These are phyloP conservation scores for Phacellophora camtschatica DNA, from an alignment of 30 jellyfish, hydroid and myxozoan genomes.

Conservation along the genomic window DNA sequence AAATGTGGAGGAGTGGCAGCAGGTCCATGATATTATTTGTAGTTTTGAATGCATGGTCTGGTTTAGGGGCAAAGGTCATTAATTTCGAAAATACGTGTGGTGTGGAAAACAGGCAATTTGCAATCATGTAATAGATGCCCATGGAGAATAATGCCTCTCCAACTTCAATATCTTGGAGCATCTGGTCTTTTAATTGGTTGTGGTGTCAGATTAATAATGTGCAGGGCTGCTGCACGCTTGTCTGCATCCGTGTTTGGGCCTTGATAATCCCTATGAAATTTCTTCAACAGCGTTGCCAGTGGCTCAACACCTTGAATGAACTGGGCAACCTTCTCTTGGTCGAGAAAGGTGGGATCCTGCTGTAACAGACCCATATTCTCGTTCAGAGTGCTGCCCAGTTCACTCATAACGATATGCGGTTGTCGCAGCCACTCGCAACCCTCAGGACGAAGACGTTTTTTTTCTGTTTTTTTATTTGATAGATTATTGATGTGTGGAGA, in stretches of 20 bases:
- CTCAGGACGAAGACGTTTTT: background rate
- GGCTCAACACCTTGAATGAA: background rate
- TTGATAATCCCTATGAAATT: no score
- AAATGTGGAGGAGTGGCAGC: background rate
- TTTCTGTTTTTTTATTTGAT: no score
- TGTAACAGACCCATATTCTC: background rate
- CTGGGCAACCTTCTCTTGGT: background rate
- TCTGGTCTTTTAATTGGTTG: background rate
- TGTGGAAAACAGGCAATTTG: background rate
- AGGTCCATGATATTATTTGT: background rate
- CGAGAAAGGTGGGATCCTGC: background rate
- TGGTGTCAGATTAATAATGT: background rate
- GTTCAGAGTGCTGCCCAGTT: background rate
- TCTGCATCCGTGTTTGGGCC: no score
- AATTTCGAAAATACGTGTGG: background rate
- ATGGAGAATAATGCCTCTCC: background rate
- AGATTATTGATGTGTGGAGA: no score
- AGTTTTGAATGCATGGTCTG: background rate
- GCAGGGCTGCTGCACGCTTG: background rate
- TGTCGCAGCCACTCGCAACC: constrained; percentile 29
- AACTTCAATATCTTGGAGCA: background rate
- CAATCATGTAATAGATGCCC: background rate
- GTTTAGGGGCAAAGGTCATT: background rate
- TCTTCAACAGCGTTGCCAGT: background rate
- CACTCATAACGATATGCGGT: constrained; percentile 6